Evolutionary conservation across 2,888 invertebrate genomes (phyloP).

Genomic region (Patella pellucida): DNA sequence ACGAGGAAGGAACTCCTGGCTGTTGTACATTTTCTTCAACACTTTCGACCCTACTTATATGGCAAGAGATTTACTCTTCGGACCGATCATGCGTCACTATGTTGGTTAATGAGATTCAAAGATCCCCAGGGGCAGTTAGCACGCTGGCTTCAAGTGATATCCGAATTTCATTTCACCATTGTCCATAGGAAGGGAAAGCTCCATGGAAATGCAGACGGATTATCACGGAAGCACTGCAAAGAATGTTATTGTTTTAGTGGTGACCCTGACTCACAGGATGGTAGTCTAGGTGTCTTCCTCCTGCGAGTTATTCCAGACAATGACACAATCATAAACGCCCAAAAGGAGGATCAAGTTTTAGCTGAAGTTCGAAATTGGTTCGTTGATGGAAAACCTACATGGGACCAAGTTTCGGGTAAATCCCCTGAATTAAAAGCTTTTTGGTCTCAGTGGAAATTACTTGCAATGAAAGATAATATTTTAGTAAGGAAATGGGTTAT

Average conservation of each 20-base stretch:
- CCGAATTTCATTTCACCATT: constrained; percentile 21
- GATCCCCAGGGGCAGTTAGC: constrained; percentile 25
- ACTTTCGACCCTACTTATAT: constrained; percentile 21
- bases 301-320: background rate
- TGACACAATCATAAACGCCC: background rate
- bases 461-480: too few relatives aligned
- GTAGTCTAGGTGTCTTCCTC: background rate
- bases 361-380: background rate
- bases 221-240: constrained; percentile 12
- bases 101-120: constrained; percentile 17
- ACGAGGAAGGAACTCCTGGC: background rate
- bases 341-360: constrained; percentile 1
- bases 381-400: too few relatives aligned
- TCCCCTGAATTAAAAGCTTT: too few relatives aligned
- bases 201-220: constrained; percentile 14
- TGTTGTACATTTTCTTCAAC: background rate
- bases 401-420: too few relatives aligned
- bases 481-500: too few relatives aligned
- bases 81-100: constrained; percentile 14
- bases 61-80: constrained; percentile 17
- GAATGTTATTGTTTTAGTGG: background rate
- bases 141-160: constrained; percentile 19
- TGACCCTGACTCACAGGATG: background rate
- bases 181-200: constrained; percentile 2
- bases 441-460: too few relatives aligned